Evolutionary conservation across 1,140 invertebrate genomes (phyloP).

Genomic region (Zaprionus ornatus): DNA sequence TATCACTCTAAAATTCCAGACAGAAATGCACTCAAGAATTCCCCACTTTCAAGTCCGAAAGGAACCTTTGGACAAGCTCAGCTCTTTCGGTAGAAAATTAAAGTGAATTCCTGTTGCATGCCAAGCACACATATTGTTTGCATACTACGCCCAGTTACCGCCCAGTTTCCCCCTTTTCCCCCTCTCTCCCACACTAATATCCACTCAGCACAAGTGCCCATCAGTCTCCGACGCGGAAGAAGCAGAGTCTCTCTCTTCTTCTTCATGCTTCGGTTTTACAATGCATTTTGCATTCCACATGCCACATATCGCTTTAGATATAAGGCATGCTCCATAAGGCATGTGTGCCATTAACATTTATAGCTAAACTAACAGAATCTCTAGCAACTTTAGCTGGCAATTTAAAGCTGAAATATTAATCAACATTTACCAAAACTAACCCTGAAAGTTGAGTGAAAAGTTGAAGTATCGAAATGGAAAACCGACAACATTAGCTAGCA

Average conservation of each 20-base stretch:
- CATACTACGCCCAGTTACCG: not conserved
- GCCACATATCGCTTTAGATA: not conserved
- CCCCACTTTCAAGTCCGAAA: not conserved
- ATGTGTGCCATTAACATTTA: not conserved
- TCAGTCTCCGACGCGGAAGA: conserved; percentile 13
- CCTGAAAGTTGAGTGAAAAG: not conserved
- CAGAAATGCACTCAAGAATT: not conserved
- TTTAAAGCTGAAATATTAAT: not conserved
- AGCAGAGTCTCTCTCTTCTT: not conserved
- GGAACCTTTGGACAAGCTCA: not conserved
- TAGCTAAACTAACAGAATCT: not conserved
- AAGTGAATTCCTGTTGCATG: conserved; percentile 14
- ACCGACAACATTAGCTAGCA: too few species aligned
- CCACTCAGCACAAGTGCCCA: conserved; percentile 17
- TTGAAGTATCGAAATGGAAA: not conserved
- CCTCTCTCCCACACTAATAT: conserved; percentile 6
- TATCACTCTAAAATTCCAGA: not conserved
- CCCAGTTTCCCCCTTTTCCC: not conserved
- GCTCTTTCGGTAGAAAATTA: not conserved
- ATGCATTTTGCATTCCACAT: not conserved
- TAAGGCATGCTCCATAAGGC: not conserved
- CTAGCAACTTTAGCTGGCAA: not conserved
- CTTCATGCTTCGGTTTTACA: not conserved
- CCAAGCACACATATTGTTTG: not conserved
- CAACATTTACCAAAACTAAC: not conserved